Evolutionary conservation across 2,797 vertebrate species (phyloP).

Genomic region (Gallinago stenura): DNA sequence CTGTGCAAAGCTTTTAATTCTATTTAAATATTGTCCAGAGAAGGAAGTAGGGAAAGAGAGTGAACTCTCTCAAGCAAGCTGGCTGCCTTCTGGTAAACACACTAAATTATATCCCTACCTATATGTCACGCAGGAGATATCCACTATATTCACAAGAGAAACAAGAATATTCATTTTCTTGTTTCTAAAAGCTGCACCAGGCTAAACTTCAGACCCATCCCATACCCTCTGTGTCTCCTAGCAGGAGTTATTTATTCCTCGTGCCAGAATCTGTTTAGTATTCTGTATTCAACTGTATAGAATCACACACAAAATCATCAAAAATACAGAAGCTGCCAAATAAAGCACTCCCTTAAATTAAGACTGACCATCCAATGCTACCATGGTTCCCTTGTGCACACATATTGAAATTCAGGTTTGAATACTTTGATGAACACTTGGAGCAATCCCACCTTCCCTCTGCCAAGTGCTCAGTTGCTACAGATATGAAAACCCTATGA

Average conservation of each 20-base stretch:
- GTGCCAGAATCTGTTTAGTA: background rate
- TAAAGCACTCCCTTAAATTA: background rate
- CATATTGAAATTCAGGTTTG: background rate
- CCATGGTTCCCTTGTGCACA: background rate
- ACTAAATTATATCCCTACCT: background rate
- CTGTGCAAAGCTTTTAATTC: conserved; percentile 20
- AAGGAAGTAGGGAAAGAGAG: background rate
- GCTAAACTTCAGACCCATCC: background rate
- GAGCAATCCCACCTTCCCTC: background rate
- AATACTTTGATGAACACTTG: background rate
- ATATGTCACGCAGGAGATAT: background rate
- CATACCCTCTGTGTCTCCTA: background rate
- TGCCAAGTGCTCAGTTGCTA: background rate
- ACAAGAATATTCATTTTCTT: background rate
- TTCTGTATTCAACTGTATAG: background rate
- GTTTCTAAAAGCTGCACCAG: background rate
- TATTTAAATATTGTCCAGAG: background rate
- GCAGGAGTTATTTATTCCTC: background rate
- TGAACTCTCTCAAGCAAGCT: background rate
- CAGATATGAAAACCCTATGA: rapidly evolving
- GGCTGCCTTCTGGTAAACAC: background rate
- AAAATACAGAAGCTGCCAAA: background rate
- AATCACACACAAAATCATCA: background rate
- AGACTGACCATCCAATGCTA: background rate
- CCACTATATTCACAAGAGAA: background rate